Conservation (phyloP, 2,888 invertebrate genomes). For the Eupithecia centaureata region DNA sequence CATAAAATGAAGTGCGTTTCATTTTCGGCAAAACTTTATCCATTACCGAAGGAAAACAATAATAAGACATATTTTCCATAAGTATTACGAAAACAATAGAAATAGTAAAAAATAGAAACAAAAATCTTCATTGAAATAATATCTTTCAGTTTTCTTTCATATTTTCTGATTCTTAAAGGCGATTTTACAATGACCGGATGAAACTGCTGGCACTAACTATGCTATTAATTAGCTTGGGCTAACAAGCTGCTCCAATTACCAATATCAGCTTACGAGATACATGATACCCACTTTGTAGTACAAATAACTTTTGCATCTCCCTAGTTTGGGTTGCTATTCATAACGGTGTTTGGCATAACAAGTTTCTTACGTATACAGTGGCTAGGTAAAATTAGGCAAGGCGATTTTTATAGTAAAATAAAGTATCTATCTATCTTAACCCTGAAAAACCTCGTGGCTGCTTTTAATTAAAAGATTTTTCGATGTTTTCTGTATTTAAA, state of each 20-base stretch:
- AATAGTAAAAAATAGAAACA: background rate
- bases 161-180: background rate
- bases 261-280: constrained; percentile 22
- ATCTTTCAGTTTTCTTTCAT: background rate
- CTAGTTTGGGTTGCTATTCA: background rate
- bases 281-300: constrained; percentile 9
- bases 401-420: no score
- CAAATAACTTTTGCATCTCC: constrained; percentile 1
- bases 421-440: no score
- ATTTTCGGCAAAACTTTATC: constrained; percentile 2
- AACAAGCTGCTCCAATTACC: constrained; percentile 16
- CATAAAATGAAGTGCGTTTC: background rate
- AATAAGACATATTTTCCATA: background rate
- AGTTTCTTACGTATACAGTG: background rate
- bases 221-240: background rate
- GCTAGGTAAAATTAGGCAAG: no score
- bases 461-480: no score
- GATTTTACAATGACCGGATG: background rate
- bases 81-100: background rate
- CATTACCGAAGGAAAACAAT: background rate
- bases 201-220: background rate
- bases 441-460: no score
- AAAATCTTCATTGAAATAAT: background rate
- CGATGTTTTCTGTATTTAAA: no score
- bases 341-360: background rate